Evolutionary conservation across 2,797 vertebrate genomes (phyloP), one percentile per base, ranked within the genome.

Genomic region (Anolis apletophallus): DNA sequence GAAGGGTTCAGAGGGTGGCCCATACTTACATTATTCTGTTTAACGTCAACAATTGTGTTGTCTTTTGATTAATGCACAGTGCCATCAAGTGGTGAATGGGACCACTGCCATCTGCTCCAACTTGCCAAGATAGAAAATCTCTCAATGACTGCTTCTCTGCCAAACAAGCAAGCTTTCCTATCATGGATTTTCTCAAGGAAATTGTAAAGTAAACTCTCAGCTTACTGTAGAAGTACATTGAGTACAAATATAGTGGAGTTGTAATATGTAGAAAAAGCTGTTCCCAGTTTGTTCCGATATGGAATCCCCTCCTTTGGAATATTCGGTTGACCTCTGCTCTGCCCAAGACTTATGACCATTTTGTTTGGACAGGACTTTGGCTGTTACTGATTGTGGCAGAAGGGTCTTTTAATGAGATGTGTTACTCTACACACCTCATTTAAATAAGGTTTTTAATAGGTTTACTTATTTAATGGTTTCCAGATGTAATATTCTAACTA

Each of bases 71-170:
- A 77, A 82, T 87, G 68, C 32, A 72, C 52, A 83, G 57, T 84
- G 75, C 68, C 86, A 84, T 80, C 81, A 83, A 80, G 86, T 87
- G 86, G 76, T 46, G 19, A 55, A 40, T 11, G 5, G 11, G 68
- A 9, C 69, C 32, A 84, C 19, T 19, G 61, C 61, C 29, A 68
- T 21, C 72, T 84, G 23, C 17, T 67, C n/a, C 46, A 59, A 71
- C 8, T 79, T 34, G 57, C 34, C 26, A 52, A 17, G 29, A 32
- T 32, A 82, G 54, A 78, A 21, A 40, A 52, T 72, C 13, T 78
- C 55, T 55, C 40, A 67, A 16, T 46, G 36, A 73, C 21, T 71
- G 64, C 54, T 61, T 72, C n/a, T 40, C 81, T 72, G 54, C 78
- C 12, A 23, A 21, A 16, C 9, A 46, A 75, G 5, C 34, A 76